Evolutionary conservation across 35 echinoderm and acorn worm species (phyloP).

Genomic region (Diadema setosum): DNA sequence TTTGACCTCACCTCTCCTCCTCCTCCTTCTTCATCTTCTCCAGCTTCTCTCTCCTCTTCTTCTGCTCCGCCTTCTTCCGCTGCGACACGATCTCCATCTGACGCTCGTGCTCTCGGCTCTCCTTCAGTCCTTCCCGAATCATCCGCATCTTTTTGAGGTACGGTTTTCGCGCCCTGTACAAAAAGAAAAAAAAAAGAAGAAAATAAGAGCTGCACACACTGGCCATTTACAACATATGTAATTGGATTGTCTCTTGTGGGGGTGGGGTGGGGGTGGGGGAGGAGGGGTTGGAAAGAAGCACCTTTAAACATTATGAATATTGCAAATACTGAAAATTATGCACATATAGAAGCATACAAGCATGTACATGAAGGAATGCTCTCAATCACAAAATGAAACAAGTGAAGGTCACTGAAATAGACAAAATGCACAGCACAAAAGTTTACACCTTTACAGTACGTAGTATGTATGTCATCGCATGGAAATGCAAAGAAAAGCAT

Average conservation of each 20-base stretch:
- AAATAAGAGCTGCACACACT: not conserved
- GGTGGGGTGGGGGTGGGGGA: no score
- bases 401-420: no score
- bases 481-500: no score
- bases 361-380: no score
- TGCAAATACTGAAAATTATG: no score
- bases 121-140: slow-evolving; percentile 50
- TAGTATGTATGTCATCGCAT: no score
- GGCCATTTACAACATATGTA: not conserved
- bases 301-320: no score
- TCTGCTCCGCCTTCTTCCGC: slow-evolving; percentile 71
- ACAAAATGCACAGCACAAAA: no score
- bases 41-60: slow-evolving; percentile 51
- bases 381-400: no score
- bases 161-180: slow-evolving; percentile 56
- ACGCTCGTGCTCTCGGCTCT: slow-evolving; percentile 50
- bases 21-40: slow-evolving; percentile 77
- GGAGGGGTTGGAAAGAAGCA: no score
- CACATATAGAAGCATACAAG: no score
- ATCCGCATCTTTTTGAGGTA: slow-evolving; percentile 44
- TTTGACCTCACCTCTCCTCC: slow-evolving; percentile 48
- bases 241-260: not conserved
- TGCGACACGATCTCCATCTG: slow-evolving; percentile 73
- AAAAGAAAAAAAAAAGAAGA: slow-evolving; percentile 6
- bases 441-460: no score